Base-by-base conservation (phyloP, 2,797 vertebrate species). In the Aselliscus stoliczkanus region DNA sequence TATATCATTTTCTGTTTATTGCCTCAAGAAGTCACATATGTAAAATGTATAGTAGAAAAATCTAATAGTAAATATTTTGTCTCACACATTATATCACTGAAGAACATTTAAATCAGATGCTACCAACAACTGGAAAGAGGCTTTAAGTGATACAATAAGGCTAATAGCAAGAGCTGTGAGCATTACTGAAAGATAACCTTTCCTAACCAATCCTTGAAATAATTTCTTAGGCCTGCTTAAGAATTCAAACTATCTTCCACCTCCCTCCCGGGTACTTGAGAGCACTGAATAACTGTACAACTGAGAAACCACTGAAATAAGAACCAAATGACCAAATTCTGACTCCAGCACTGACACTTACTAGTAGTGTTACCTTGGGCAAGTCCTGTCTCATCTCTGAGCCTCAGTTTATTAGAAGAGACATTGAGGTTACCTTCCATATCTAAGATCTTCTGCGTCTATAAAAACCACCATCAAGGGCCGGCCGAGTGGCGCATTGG, bases 401-500 rank as follows among this genome's bases (percentile, higher is more conserved):
- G 58, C 31, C 72, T 64, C 62, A 47, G 21, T 76, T 73, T 42
- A 94, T 20, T 64, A 90, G 50, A 95, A 95, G 54, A 58, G 34
- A 92, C 23, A 86, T 31, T 42, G 50, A 89, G 80, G 73, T 27
- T 92, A 79, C 27, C 39, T 65, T 94, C 70, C 76, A 92, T 17
- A 93, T 76, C 47, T 93, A 95, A 94, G 23, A 91, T 73, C 31
- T 50, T 92, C 52, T 39, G 31, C 29, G 86, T 82, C 91, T 94
- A 94, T 44, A 88, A 94, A 96, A 95, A 95, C 65, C 81, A 92
- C 31, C n/a, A 95, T 80, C 17, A 54, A 79, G n/a, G n/a, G n/a
- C n/a, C n/a, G n/a, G n/a, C n/a, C n/a, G n/a, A n/a, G n/a, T n/a
- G n/a, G n/a, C n/a, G n/a, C n/a, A n/a, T n/a, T n/a, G n/a, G n/a